Conservation (phyloP, 2,888 invertebrate genomes). For the Actias luna region DNA sequence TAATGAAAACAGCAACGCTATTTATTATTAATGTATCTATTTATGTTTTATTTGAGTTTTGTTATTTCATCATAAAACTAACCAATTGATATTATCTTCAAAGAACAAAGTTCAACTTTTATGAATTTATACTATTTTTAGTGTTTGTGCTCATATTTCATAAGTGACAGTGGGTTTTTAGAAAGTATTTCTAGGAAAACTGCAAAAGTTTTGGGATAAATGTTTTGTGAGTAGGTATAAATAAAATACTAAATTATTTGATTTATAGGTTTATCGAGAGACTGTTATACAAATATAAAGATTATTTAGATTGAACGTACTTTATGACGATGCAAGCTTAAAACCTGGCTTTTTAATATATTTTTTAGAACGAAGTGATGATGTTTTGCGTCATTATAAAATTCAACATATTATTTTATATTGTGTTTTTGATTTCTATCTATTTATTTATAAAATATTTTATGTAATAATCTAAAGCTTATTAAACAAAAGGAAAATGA, state of each 20-base stretch:
- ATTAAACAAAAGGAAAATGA: not conserved
- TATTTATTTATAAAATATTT: too few species aligned
- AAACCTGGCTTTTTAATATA: not conserved
- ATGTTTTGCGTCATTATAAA: too few species aligned
- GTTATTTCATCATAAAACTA: not conserved
- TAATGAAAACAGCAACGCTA: not conserved
- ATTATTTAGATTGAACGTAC: not conserved
- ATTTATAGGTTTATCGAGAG: too few species aligned
- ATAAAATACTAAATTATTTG: not conserved
- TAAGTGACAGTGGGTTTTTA: not conserved
- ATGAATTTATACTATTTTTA: not conserved
- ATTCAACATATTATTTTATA: too few species aligned
- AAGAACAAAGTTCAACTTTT: not conserved
- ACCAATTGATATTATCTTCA: not conserved
- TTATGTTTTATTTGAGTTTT: not conserved
- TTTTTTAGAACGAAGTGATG: too few species aligned
- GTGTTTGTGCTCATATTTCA: not conserved
- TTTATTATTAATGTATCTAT: not conserved
- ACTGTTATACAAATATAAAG: not conserved
- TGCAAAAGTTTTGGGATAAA: not conserved
- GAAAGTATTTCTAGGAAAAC: constrained; percentile 4
- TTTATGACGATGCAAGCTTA: not conserved
- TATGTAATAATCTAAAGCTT: too few species aligned
- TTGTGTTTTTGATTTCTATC: too few species aligned
- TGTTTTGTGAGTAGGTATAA: not conserved